These are phyloP conservation scores for Eristalis intricaria DNA, from an alignment of 2,888 invertebrate genomes.

Conservation along the genomic window DNA sequence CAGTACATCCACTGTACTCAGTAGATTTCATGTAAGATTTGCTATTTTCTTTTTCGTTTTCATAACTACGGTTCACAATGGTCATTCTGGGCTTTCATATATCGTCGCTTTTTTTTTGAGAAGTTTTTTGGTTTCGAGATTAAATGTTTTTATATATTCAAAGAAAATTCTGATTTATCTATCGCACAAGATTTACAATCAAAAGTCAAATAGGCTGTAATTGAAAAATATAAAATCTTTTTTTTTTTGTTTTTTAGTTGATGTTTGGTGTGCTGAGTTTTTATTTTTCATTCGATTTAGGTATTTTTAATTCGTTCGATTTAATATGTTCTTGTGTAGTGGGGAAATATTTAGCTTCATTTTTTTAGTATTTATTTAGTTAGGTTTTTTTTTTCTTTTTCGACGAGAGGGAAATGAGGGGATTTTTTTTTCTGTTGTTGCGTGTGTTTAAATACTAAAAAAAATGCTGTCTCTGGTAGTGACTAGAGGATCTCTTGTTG, in stretches of 20 bases:
- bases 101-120: slow-evolving; percentile 25
- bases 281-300: slow-evolving; percentile 55
- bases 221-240: slow-evolving; percentile 77
- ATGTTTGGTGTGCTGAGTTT: slow-evolving; percentile 64
- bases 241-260: slow-evolving; percentile 65
- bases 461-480: slow-evolving; percentile 65
- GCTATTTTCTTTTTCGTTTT: slow-evolving; percentile 13
- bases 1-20: background rate
- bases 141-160: slow-evolving; percentile 63
- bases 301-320: slow-evolving; percentile 52
- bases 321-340: slow-evolving; percentile 67
- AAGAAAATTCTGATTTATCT: slow-evolving; percentile 81
- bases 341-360: slow-evolving; percentile 63
- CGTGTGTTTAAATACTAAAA: slow-evolving; percentile 69
- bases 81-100: slow-evolving; percentile 48
- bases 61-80: slow-evolving; percentile 62
- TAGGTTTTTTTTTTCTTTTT: slow-evolving; percentile 26
- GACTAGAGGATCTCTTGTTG: slow-evolving; percentile 69
- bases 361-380: slow-evolving; percentile 63
- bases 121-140: slow-evolving; percentile 69
- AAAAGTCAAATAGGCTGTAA: slow-evolving; percentile 82
- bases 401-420: slow-evolving; percentile 8
- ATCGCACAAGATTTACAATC: slow-evolving; percentile 82
- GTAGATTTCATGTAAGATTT: background rate
- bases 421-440: slow-evolving; percentile 19